Evolutionary conservation across 2,113 vertebrate genomes (phyloP), one percentile per base, ranked within the genome.

Genomic region (Erythrolamprus reginae): DNA sequence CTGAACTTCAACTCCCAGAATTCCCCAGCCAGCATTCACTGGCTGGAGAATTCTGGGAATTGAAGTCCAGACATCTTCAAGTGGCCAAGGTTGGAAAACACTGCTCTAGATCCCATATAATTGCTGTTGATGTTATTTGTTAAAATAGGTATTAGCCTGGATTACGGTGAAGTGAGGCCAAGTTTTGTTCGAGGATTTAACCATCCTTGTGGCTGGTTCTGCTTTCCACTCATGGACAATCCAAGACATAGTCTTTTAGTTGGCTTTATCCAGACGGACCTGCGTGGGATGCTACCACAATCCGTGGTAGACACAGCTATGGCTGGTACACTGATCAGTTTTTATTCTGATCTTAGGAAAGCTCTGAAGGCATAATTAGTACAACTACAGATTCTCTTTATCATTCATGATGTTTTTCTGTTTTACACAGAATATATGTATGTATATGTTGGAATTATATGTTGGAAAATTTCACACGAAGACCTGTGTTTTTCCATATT

Each of bases 161-260:
- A 98, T 58, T 96, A 96, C 85, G 96, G 93, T 86, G 96, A 96
- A 38, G 94, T 94, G 90, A 97, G 94, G 56, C 95, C 96, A 3
- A 96, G 94, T 92, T 97, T 97, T 93, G 97, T 98, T 51, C 96
- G 97, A 82, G 98, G 98, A 53, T 98, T 97, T 92, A 98, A 98
- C 94, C 97, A 98, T 89, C 98, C 98, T 1, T 98, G 98, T 0
- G 98, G 98, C 47, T 98, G 98, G 98, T 98, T 98, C 94, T 98
- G 98, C 0, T 61, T 98, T 87, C 98, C 98, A 17, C 92, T 96
- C 48, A 96, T 96, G 92, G 96, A 95, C 87, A 93, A 1, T 84
- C 94, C 95, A 6, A 51, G 91, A 51, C 95, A 96, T 90, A 98
- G 98, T 89, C 95, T 98, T 53, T 90, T 98, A 93, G 98, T 97